Conservation (phyloP, 2,797 vertebrate genomes). For the Urophycis tenuis region DNA sequence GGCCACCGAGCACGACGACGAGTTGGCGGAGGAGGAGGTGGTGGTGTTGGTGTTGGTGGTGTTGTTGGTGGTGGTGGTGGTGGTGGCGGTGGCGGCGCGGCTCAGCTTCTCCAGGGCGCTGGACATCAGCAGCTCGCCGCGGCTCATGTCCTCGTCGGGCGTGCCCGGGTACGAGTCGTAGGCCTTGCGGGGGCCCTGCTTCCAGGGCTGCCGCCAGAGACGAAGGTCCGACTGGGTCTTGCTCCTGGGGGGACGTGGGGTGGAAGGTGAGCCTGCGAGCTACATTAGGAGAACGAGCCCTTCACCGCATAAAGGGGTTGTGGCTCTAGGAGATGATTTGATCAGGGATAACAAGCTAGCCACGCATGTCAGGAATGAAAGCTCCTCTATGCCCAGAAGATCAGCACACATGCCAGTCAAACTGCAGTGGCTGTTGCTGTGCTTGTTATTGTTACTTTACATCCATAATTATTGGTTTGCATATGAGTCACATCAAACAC, state of each 20-base stretch:
- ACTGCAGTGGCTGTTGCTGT: too few relatives aligned
- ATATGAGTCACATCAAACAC: too few relatives aligned
- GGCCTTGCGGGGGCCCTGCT: constrained; percentile 72
- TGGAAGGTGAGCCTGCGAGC: neutral
- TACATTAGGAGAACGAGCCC: neutral
- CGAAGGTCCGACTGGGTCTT: constrained; percentile 86
- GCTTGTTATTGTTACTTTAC: too few relatives aligned
- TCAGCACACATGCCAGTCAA: too few relatives aligned
- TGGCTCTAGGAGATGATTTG: too few relatives aligned
- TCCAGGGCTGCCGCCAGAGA: constrained; percentile 93
- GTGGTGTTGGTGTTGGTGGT: constrained; percentile 41
- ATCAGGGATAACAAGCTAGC: too few relatives aligned
- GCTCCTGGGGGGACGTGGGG: constrained; percentile 65
- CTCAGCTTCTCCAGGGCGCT: constrained; percentile 74
- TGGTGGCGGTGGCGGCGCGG: constrained; percentile 53
- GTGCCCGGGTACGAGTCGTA: constrained; percentile 52
- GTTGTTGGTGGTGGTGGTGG: constrained; percentile 45
- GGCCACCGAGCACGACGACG: constrained; percentile 41
- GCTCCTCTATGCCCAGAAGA: too few relatives aligned
- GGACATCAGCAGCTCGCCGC: constrained; percentile 71
- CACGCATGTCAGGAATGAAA: too few relatives aligned
- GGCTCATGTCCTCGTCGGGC: constrained; percentile 60
- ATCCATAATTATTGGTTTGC: too few relatives aligned
- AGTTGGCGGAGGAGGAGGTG: constrained; percentile 41
- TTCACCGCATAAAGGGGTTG: neutral